Percentiles rank a stretch among this genome's conserved stretches.
Conservation (phyloP, 2,113 vertebrate species). For the Mesocricetus auratus region DNA sequence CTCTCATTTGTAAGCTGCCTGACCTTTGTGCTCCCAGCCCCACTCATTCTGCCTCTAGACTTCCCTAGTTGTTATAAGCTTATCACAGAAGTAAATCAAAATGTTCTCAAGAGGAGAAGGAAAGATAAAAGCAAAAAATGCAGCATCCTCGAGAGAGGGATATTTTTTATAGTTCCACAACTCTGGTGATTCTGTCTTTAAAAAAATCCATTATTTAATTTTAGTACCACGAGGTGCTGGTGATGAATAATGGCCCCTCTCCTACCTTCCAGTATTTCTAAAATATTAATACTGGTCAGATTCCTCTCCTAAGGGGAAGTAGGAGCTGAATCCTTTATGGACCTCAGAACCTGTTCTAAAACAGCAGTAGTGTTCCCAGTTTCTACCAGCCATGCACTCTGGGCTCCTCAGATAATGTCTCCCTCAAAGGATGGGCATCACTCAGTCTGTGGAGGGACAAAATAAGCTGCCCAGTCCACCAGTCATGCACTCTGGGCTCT, state of each 20-base stretch:
- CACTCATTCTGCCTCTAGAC: conserved; percentile 41
- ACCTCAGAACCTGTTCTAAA: conserved; percentile 30
- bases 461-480: neutral
- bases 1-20: conserved; percentile 42
- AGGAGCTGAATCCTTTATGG: conserved; percentile 74
- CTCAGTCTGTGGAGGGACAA: neutral
- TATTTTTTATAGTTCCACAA: conserved; percentile 80
- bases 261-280: conserved; percentile 77
- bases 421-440: neutral
- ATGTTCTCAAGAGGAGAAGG: conserved; percentile 81
- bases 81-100: conserved; percentile 84
- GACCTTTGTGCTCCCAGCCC: neutral
- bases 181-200: conserved; percentile 75
- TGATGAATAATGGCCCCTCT: conserved; percentile 72
- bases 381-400: neutral
- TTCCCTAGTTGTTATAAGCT: conserved; percentile 74
- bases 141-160: conserved; percentile 72
- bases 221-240: conserved; percentile 74
- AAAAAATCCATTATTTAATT: conserved; percentile 84
- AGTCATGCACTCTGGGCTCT: neutral
- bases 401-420: conserved; percentile 15
- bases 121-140: conserved; percentile 81
- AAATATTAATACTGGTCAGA: conserved; percentile 81
- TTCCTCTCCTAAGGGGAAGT: conserved; percentile 74
- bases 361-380: neutral